phyloP scores from a whole-genome alignment of 2,113 vertebrate genomes.

The Odobenus rosmarus region DNA sequence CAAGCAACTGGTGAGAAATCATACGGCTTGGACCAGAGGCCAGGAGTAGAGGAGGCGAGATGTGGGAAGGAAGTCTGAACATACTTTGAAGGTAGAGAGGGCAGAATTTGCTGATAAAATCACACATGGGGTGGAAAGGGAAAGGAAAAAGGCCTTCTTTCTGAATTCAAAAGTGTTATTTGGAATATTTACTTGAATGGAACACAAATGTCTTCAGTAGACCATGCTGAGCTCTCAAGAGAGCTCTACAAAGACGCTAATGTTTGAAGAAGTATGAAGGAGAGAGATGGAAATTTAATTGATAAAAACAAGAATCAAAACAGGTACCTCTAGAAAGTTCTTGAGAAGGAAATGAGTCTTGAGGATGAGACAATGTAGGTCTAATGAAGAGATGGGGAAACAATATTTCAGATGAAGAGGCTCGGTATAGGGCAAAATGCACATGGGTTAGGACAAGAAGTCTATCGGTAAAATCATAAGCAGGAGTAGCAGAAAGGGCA shows the following conservation, averaged over 20 bases:
- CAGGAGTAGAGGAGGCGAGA: neutral
- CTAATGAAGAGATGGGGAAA: neutral
- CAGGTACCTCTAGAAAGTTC: neutral
- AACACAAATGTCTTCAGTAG: neutral
- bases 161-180: neutral
- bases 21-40: accelerated
- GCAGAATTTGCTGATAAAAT: neutral
- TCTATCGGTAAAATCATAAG: neutral
- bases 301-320: neutral
- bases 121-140: neutral
- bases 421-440: neutral
- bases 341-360: neutral
- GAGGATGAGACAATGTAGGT: neutral
- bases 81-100: neutral
- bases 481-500: neutral
- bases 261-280: neutral
- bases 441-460: accelerated
- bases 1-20: neutral
- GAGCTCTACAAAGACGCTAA: neutral
- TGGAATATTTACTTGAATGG: neutral
- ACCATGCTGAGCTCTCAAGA: neutral
- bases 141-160: neutral
- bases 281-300: neutral
- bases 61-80: neutral
- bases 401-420: neutral